Evolutionary conservation across 2,113 vertebrate genomes (phyloP), one percentile per base, ranked within the genome.

Genomic region (Calypte anna): DNA sequence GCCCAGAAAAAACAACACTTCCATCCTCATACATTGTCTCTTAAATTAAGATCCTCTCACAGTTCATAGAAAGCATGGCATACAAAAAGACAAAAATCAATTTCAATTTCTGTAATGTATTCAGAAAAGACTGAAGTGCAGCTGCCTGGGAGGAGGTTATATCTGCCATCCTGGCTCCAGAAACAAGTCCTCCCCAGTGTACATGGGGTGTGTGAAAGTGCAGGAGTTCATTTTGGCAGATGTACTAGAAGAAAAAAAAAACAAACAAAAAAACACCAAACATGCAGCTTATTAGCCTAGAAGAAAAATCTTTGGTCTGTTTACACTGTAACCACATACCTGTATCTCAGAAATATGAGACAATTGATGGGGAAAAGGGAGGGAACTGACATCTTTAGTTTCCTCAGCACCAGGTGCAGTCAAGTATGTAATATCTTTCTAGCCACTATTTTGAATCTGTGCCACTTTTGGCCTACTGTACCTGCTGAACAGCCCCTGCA

Each of bases 401-500:
- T 85, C 89, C 91, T 78, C 88, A 58, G 51, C 81, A 66, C 94
- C 96, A 97, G 97, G 92, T 97, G 93, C 95, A 95, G 80, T 16
- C 94, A 64, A 79, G n/a, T 74, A 72, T 91, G 95, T 10, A 83
- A 79, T 73, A 57, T 86, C 77, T 87, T 59, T 75, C n/a, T 44
- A 87, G 89, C 93, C 95, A 75, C 95, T 92, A 2, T 68, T 91
- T 96, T 97, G 96, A 96, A 91, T 51, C 86, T 0, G 90, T 96
- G 96, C 95, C 96, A 96, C 96, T 90, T 66, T 24, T 97, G 84
- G 94, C 91, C 88, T 77, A 62, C 91, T 69, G 94, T 93, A 86
- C 86, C 93, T 96, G 94, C 79, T 21, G 69, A 94, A 69, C 91
- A 90, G 92, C 95, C 95, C 94, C 94, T 92, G 94, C 96, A 96